These are phyloP conservation scores for Hyaena hyaena DNA, from an alignment of 2,113 vertebrate species.

Conservation along the genomic window DNA sequence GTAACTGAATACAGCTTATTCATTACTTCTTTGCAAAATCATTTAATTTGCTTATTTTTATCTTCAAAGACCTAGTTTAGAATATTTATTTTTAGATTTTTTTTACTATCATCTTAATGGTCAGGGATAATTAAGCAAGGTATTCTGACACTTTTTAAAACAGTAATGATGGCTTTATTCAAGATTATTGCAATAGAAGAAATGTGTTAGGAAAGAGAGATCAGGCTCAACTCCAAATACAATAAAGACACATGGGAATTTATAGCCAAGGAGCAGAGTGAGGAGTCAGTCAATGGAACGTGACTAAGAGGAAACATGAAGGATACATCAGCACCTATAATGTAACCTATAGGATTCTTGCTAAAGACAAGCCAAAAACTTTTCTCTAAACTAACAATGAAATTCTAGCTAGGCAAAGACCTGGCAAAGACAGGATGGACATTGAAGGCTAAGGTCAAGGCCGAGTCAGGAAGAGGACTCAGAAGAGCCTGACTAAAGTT, in stretches of 20 bases:
- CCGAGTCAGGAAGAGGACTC: not conserved
- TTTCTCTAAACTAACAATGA: not conserved
- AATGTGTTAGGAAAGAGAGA: not conserved
- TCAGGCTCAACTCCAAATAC: not conserved
- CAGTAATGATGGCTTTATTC: not conserved
- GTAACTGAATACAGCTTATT: not conserved
- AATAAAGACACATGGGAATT: not conserved
- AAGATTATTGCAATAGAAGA: not conserved
- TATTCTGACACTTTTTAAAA: not conserved
- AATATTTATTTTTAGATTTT: not conserved
- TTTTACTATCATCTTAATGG: conserved; percentile 58
- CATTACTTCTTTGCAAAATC: not conserved
- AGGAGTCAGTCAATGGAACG: not conserved
- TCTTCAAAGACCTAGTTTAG: not conserved
- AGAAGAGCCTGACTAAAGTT: not conserved
- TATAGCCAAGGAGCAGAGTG: not conserved
- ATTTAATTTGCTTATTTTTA: not conserved
- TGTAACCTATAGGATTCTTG: not conserved
- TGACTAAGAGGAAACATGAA: not conserved
- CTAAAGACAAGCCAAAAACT: not conserved
- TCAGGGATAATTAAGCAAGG: not conserved
- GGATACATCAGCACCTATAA: not conserved
- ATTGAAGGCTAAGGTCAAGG: not conserved
- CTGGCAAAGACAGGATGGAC: not conserved
- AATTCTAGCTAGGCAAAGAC: not conserved